These are phyloP conservation scores for Ruditapes philippinarum DNA, from an alignment of 1,140 invertebrate genomes.

Conservation along the genomic window DNA sequence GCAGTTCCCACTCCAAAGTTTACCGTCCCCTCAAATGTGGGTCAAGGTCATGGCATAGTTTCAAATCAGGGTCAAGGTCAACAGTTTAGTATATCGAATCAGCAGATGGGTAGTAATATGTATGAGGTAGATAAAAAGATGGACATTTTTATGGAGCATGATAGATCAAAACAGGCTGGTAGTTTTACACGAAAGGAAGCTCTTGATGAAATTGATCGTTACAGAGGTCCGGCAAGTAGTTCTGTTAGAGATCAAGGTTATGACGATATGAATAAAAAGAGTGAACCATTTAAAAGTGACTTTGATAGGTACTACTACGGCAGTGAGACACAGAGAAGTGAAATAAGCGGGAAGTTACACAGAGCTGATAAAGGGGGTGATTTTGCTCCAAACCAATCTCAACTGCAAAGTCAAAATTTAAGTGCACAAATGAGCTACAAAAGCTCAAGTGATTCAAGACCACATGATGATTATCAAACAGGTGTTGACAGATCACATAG, in stretches of 20 bases:
- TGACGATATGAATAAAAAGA: background rate
- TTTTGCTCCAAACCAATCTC: background rate
- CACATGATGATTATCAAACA: background rate
- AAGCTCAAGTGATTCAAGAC: background rate
- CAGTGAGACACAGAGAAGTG: background rate
- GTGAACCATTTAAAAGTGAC: conserved; percentile 30
- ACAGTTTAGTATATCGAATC: background rate
- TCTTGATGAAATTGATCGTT: conserved; percentile 49
- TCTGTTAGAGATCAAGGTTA: background rate
- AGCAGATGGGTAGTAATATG: background rate
- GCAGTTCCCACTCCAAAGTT: background rate
- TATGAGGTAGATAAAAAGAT: background rate
- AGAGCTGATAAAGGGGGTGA: background rate
- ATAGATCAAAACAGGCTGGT: background rate
- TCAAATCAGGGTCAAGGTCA: background rate
- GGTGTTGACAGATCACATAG: background rate
- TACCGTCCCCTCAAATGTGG: background rate
- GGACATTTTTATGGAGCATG: conserved; percentile 26
- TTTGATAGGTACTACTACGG: conserved; percentile 44
- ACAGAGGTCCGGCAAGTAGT: background rate
- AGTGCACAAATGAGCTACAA: background rate
- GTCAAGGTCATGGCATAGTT: background rate
- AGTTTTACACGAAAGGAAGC: conserved; percentile 19
- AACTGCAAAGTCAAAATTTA: background rate
- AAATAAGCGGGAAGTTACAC: conserved; percentile 2